Evolutionary conservation across 2,113 vertebrate species (phyloP).

Genomic region (Hypomesus transpacificus): DNA sequence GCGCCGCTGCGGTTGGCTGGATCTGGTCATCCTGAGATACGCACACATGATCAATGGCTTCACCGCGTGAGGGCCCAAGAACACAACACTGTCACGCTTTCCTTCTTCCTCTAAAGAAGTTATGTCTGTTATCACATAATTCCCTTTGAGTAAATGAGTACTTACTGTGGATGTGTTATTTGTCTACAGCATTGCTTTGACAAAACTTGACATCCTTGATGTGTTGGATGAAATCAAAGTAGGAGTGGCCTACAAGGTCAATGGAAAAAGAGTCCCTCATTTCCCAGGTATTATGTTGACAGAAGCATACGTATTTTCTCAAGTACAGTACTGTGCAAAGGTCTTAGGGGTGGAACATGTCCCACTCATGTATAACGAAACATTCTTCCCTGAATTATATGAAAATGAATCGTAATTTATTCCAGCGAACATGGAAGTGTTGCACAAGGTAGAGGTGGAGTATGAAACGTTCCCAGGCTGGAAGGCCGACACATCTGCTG

Average conservation of each 20-base stretch:
- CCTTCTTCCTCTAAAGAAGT: no score
- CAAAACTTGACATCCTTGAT: slow-evolving; percentile 96
- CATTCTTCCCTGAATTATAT: not conserved
- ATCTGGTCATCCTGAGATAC: slow-evolving; percentile 91
- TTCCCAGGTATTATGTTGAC: slow-evolving; percentile 82
- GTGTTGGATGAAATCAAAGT: slow-evolving; percentile 93
- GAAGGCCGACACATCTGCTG: slow-evolving; percentile 88
- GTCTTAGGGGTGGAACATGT: not conserved
- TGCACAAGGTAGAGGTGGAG: slow-evolving; percentile 95
- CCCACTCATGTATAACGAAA: not conserved
- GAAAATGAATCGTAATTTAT: not conserved
- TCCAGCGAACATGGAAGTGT: slow-evolving; percentile 91
- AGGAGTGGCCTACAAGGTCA: slow-evolving; percentile 89
- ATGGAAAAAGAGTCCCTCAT: slow-evolving; percentile 91
- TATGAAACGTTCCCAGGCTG: slow-evolving; percentile 97
- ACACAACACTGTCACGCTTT: no score
- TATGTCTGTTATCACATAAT: not conserved
- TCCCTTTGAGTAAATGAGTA: not conserved
- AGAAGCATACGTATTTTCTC: not conserved
- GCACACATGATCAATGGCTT: slow-evolving; percentile 98
- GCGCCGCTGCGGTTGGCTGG: slow-evolving; percentile 94
- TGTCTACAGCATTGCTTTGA: slow-evolving; percentile 85
- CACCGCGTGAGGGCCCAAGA: slow-evolving; percentile 81
- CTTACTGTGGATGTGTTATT: not conserved
- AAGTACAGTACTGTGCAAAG: no score